These are phyloP conservation scores for Chelonus insularis DNA, from an alignment of 1,140 invertebrate genomes.

Conservation along the genomic window DNA sequence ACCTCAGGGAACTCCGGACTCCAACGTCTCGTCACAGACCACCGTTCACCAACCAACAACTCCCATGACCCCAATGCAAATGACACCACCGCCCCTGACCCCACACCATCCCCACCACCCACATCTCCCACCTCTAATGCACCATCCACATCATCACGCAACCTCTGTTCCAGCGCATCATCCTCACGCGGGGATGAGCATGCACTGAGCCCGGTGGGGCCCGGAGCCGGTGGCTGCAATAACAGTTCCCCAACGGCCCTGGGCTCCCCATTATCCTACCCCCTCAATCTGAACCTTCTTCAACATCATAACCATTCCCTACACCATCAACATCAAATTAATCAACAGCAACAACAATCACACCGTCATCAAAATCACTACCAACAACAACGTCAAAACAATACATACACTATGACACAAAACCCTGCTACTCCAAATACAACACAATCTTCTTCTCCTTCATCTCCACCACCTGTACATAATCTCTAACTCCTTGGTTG, in stretches of 20 bases:
- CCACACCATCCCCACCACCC: conserved; percentile 60
- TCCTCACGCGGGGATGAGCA: conserved; percentile 63
- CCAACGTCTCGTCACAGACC: conserved; percentile 52
- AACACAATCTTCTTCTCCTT: conserved; percentile 55
- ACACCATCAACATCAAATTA: conserved; percentile 35
- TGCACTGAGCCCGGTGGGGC: conserved; percentile 64
- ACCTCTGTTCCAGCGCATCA: conserved; percentile 52
- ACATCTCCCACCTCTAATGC: conserved; percentile 59
- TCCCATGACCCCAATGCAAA: conserved; percentile 60
- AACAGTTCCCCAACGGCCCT: conserved; percentile 56
- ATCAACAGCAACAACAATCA: conserved; percentile 35
- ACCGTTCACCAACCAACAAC: conserved; percentile 55
- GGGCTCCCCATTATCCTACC: conserved; percentile 60
- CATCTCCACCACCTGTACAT: conserved; percentile 60
- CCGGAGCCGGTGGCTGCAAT: conserved; percentile 57
- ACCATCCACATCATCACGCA: conserved; percentile 59
- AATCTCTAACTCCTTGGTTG: conserved; percentile 45
- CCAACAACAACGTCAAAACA: conserved; percentile 41
- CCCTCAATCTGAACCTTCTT: conserved; percentile 55
- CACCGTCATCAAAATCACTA: conserved; percentile 30
- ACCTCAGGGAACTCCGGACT: conserved; percentile 45
- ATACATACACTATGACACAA: conserved; percentile 47
- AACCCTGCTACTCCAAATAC: conserved; percentile 53
- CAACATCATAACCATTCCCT: conserved; percentile 43
- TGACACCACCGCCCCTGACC: conserved; percentile 57